Evolutionary conservation across 53 echinoderm and acorn worm genomes (phyloP), one percentile per base, ranked within the genome.

Genomic region (Echinometra lucunter): DNA sequence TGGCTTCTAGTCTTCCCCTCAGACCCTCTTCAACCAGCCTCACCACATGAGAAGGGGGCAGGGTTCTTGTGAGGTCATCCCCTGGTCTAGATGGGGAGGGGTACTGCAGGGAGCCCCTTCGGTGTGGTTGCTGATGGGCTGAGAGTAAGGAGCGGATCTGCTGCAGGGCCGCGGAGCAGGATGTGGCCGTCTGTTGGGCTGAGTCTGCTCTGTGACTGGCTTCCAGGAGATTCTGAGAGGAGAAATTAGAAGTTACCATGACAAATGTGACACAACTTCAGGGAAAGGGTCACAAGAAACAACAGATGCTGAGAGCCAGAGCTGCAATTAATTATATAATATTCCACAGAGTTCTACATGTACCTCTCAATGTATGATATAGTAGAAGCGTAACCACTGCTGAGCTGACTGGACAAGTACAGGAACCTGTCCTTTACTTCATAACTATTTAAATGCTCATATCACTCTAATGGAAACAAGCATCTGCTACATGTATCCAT

Each of bases 1-100:
- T 37, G 67, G 82, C 92, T 49, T 94, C 88, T 37, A 15, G 47
- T 57, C 82, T 90, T n/a, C 40, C 93, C 45, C 94, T 92, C 44
- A 96, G 49, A 82, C 88, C 82, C 19, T 97, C 95, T 90, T 96
- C 94, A 72, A 97, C 89, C 7, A 89, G 69, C 6, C 89, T 88
- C 25, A 91, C 94, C 8, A 90, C 95, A 40, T 93, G 96, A 74
- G 93, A 91, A n/a, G 90, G 95, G 15, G 95, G 91, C 34, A 67
- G 27, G 45, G 67, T 23, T 49, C 88, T 47, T 10, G 25, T n/a
- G 37, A 35, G 2, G 56, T 55, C 72, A 0, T 72, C 89, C 56
- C 47, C 53, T 0, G 70, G 70, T 7, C 90, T 56, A 63, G 69
- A 40, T 27, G 57, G 40, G 27, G 56, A 95, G 95, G 83, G 94